Percentiles rank a stretch among this genome's conserved stretches.
Evolutionary conservation across 2,888 invertebrate genomes (phyloP).

Genomic region (Litoditis marina): DNA sequence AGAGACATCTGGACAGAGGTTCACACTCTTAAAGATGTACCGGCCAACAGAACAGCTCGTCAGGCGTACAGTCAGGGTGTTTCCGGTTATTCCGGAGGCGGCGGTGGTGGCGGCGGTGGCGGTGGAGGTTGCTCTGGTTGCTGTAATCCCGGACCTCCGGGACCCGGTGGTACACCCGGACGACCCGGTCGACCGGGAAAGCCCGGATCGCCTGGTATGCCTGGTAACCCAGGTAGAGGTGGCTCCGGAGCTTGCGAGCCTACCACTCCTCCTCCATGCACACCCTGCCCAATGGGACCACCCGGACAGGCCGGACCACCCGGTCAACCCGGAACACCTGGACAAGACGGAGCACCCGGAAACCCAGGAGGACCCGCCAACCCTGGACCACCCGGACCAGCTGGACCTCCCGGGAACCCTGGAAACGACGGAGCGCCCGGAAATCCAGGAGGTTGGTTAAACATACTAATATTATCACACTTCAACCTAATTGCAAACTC

Average conservation of each 20-base stretch:
- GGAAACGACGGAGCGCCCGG: slow-evolving; percentile 23
- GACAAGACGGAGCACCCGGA: slow-evolving; percentile 34
- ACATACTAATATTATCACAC: too few species aligned
- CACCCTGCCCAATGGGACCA: slow-evolving; percentile 42
- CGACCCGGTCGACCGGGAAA: slow-evolving; percentile 1
- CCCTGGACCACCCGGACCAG: slow-evolving; percentile 34
- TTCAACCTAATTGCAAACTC: too few species aligned
- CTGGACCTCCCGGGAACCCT: slow-evolving; percentile 39
- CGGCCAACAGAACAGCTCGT: neutral
- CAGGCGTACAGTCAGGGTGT: slow-evolving; percentile 15
- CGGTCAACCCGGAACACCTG: slow-evolving; percentile 41
- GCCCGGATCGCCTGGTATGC: slow-evolving; percentile 33
- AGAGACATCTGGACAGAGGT: neutral
- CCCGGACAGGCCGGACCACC: slow-evolving; percentile 3
- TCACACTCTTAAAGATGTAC: slow-evolving; percentile 11
- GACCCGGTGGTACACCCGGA: too few species aligned
- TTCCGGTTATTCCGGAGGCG: slow-evolving; percentile 17
- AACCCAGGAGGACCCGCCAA: slow-evolving; percentile 36
- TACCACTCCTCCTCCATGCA: slow-evolving; percentile 47
- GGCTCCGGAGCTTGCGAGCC: slow-evolving; percentile 51
- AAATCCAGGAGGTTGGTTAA: slow-evolving; percentile 27
- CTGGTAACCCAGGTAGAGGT: slow-evolving; percentile 47
- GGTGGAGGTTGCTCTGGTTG: neutral
- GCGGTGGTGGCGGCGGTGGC: neutral
- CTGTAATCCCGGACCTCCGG: neutral